These are phyloP conservation scores for Caerostris darwini DNA, from an alignment of 1,140 invertebrate species.

Conservation along the genomic window DNA sequence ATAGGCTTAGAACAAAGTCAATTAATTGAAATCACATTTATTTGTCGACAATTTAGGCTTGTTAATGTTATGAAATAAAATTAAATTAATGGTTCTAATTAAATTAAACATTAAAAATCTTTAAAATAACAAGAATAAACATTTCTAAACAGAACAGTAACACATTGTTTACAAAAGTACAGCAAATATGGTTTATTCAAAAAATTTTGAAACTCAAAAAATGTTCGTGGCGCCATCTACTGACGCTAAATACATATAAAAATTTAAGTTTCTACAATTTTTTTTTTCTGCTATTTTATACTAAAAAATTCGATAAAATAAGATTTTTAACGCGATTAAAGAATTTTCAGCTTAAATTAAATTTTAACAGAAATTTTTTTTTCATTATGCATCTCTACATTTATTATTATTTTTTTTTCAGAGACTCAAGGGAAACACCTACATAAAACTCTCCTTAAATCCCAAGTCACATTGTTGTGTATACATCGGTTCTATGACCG, in stretches of 20 bases:
- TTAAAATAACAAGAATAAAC: neutral
- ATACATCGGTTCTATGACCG: conserved; percentile 74
- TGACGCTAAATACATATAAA: neutral
- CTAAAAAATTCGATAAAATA: neutral
- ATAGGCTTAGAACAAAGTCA: neutral
- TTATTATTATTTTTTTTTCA: neutral
- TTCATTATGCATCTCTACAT: neutral
- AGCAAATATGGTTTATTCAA: neutral
- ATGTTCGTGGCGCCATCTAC: conserved; percentile 56
- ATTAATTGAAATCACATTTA: neutral
- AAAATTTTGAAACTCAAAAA: neutral
- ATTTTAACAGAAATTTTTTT: neutral
- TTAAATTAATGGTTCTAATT: neutral
- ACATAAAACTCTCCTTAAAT: neutral
- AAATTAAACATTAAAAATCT: neutral
- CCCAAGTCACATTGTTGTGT: conserved; percentile 44
- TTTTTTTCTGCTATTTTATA: neutral
- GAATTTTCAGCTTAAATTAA: neutral
- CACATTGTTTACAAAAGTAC: neutral
- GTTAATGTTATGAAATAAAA: too few relatives aligned
- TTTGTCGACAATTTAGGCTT: neutral
- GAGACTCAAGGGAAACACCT: neutral
- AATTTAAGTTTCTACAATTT: neutral
- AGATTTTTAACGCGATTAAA: neutral
- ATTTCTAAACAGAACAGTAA: neutral